These are phyloP conservation scores for Calliphora vicina DNA, from an alignment of 1,140 invertebrate genomes.

Conservation along the genomic window DNA sequence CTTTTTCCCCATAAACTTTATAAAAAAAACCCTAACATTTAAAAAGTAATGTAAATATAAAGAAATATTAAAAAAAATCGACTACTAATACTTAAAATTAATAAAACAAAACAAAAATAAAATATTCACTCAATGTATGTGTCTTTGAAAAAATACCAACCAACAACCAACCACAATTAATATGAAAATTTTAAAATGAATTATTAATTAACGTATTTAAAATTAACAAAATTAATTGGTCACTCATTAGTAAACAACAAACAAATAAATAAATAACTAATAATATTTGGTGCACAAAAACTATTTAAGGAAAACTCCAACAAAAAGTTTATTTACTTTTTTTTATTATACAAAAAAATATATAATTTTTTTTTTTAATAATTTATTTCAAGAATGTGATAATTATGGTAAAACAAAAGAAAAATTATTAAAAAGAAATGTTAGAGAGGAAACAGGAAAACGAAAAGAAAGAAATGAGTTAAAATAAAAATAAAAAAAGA, in stretches of 20 bases:
- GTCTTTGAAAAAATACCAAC: neutral
- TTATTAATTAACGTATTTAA: neutral
- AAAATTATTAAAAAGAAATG: constrained; percentile 4
- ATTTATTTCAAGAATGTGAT: constrained; percentile 24
- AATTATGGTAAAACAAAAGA: constrained; percentile 23
- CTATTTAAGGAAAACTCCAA: neutral
- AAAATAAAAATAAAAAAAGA: neutral
- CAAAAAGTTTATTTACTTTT: neutral
- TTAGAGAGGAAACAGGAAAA: neutral
- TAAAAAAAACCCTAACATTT: neutral
- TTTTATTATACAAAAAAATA: neutral
- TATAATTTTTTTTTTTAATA: neutral
- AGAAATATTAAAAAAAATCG: neutral
- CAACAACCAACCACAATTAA: neutral
- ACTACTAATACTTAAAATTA: neutral
- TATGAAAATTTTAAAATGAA: neutral
- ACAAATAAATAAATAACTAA: too few species aligned
- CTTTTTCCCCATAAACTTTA: neutral
- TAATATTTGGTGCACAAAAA: constrained; percentile 30
- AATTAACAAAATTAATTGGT: neutral
- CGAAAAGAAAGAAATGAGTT: neutral
- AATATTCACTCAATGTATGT: constrained; percentile 12
- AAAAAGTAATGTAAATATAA: neutral
- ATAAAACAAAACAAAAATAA: neutral
- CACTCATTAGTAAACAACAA: constrained; percentile 10